Evolutionary conservation across 2,888 invertebrate genomes (phyloP).

Genomic region (Empis stercorea): DNA sequence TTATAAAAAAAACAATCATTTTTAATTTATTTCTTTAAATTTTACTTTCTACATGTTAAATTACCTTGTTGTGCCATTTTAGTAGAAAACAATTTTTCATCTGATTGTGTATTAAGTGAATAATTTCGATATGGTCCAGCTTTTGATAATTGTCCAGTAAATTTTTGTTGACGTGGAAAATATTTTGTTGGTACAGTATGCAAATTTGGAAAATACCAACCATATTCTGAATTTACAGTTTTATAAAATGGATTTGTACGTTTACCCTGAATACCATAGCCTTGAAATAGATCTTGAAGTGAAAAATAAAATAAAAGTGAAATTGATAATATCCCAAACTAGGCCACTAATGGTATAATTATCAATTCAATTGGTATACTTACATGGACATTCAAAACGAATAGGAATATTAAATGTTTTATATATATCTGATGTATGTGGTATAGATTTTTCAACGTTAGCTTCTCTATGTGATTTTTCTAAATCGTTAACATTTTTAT

Average conservation of each 20-base stretch:
- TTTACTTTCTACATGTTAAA: too few species aligned
- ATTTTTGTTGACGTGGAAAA: conserved; percentile 61
- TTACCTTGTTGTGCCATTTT: too few species aligned
- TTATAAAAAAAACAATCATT: too few species aligned
- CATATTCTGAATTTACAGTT: conserved; percentile 74
- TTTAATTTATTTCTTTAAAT: too few species aligned
- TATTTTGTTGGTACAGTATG: conserved; percentile 32
- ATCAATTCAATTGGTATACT: too few species aligned
- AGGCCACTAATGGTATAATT: too few species aligned
- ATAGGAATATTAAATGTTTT: conserved; percentile 56
- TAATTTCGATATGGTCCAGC: conserved; percentile 79
- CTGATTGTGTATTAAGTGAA: conserved; percentile 66
- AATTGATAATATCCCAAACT: too few species aligned
- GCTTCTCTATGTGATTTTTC: not conserved
- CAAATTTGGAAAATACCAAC: conserved; percentile 50
- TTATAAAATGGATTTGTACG: conserved; percentile 67
- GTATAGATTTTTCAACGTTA: not conserved
- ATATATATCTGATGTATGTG: conserved; percentile 52
- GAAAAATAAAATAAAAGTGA: conserved; percentile 10
- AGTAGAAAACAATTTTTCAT: conserved; percentile 29
- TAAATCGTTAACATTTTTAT: not conserved
- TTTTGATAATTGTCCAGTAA: conserved; percentile 51
- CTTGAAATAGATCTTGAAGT: conserved; percentile 59
- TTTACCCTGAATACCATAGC: conserved; percentile 60
- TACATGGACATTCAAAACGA: conserved; percentile 63